phyloP scores from a whole-genome alignment of 2,113 vertebrate species.

The Phaetusa simplex region DNA sequence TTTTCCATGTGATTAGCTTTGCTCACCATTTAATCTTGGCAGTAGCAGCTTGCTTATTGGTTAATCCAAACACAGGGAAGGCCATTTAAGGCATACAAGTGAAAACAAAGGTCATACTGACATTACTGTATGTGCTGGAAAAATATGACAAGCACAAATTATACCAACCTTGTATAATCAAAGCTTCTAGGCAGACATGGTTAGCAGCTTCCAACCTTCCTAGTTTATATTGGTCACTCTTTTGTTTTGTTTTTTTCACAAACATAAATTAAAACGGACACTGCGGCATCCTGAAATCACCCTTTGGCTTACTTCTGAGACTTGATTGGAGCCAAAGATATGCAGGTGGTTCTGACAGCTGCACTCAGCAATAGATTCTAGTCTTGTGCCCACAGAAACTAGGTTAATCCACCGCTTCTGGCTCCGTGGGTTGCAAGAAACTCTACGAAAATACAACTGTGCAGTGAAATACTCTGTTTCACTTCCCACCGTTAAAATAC shows the following conservation, averaged over 20 bases:
- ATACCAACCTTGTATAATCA: background rate
- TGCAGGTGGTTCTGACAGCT: slow-evolving; percentile 53
- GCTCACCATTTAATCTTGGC: background rate
- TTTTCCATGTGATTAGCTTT: background rate
- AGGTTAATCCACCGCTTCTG: slow-evolving; percentile 47
- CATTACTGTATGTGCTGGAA: background rate
- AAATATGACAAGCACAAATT: background rate
- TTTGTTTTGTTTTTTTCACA: background rate
- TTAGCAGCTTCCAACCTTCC: background rate
- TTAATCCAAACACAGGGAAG: background rate
- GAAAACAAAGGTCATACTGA: background rate
- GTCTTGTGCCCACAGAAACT: slow-evolving; percentile 6
- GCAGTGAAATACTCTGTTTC: background rate
- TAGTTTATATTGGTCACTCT: background rate
- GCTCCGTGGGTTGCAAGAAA: background rate
- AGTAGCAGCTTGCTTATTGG: background rate
- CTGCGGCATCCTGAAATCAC: slow-evolving; percentile 7
- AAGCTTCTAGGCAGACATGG: background rate
- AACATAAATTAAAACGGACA: slow-evolving; percentile 5
- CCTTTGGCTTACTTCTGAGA: slow-evolving; percentile 24
- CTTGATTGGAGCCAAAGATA: background rate
- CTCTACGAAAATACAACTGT: background rate
- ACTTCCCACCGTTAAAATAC: background rate
- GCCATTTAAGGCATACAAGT: background rate
- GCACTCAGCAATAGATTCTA: slow-evolving; percentile 9